Conservation (phyloP, 2,797 vertebrate genomes). For the Sebastes paucispinis region DNA sequence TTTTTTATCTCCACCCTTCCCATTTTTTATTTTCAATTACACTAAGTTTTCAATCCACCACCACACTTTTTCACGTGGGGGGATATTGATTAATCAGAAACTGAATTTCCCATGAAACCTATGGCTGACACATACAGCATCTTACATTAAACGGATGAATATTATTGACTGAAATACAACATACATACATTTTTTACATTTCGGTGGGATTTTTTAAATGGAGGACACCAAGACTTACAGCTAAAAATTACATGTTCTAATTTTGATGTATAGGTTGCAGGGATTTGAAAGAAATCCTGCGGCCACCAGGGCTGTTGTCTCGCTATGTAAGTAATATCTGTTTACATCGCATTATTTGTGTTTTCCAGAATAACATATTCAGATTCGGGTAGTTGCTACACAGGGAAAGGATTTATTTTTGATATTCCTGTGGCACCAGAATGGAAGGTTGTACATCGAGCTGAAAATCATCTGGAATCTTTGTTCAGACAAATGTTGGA, state of each 20-base stretch:
- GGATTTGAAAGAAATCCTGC: neutral
- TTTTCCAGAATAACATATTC: neutral
- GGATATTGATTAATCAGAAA: neutral
- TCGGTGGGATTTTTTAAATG: neutral
- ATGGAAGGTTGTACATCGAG: neutral
- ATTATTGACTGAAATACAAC: neutral
- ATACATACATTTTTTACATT: neutral
- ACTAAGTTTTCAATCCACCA: neutral
- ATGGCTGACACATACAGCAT: neutral
- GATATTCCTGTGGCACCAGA: neutral
- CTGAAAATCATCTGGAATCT: slow-evolving; percentile 9
- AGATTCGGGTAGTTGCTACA: neutral
- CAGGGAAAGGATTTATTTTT: slow-evolving; percentile 11
- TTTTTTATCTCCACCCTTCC: neutral
- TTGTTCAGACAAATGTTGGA: neutral
- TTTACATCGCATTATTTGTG: neutral
- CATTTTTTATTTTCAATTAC: neutral
- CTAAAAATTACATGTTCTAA: neutral
- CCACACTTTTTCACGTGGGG: neutral
- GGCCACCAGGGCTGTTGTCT: too few species aligned
- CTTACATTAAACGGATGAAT: neutral
- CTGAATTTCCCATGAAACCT: neutral
- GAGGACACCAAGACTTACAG: neutral
- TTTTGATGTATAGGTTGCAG: neutral
- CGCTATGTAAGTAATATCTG: neutral